Conservation (phyloP, 2,888 invertebrate genomes). For the Philhelius pedissequus region DNA sequence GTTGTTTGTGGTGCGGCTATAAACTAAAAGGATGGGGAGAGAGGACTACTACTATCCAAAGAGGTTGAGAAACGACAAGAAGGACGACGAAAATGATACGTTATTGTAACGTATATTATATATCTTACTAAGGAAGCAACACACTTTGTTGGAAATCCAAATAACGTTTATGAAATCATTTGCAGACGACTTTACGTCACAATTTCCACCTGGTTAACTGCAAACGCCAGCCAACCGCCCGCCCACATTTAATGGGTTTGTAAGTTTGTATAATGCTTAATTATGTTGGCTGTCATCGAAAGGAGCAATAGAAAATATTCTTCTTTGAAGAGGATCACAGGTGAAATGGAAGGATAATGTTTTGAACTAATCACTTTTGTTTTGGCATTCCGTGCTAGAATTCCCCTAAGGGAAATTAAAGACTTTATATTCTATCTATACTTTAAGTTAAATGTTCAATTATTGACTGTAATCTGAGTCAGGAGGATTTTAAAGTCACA, state of each 20-base stretch:
- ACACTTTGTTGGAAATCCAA: conserved; percentile 48
- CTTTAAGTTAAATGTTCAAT: not conserved
- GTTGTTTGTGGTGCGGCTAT: conserved; percentile 34
- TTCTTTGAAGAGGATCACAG: conserved; percentile 38
- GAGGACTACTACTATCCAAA: not conserved
- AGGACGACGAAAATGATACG: not conserved
- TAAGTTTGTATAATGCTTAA: conserved; percentile 60
- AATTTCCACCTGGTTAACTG: not conserved
- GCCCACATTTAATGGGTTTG: conserved; percentile 58
- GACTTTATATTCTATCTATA: not conserved
- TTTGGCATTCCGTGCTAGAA: not conserved
- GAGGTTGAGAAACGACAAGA: not conserved
- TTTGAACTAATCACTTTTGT: conserved; percentile 62
- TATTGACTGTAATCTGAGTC: not conserved
- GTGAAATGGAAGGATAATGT: conserved; percentile 57
- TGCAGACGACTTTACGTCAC: conserved; percentile 31
- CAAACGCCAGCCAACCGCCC: not conserved
- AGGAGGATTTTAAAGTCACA: not conserved
- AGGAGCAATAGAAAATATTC: conserved; percentile 23
- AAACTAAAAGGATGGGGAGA: not conserved
- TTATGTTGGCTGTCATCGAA: conserved; percentile 37
- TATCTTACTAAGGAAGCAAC: not conserved
- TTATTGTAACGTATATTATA: not conserved
- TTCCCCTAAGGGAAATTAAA: not conserved
- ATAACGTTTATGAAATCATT: conserved; percentile 62